Conservation (phyloP, 2,888 invertebrate genomes). For the Eustalomyia histrio region DNA sequence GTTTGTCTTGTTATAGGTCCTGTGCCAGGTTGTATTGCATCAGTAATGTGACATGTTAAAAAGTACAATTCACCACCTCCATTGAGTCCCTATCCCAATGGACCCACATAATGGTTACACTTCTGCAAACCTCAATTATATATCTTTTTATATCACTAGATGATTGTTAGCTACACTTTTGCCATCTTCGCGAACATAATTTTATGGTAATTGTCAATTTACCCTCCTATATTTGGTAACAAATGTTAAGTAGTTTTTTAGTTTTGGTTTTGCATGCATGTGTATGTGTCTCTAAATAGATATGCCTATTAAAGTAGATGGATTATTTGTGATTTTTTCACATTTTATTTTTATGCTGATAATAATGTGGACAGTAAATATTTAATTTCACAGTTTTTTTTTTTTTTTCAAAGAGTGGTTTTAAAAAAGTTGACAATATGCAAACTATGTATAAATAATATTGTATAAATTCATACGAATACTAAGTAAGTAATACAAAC, state of each 20-base stretch:
- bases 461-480: background rate
- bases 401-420: slow-evolving; percentile 24
- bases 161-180: no score
- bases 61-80: no score
- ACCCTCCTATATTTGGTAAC: background rate
- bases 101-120: no score
- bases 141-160: no score
- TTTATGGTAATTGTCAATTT: background rate
- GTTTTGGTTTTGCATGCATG: background rate
- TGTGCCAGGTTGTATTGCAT: no score
- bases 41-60: no score
- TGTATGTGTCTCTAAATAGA: background rate
- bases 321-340: slow-evolving; percentile 3
- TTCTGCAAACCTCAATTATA: no score
- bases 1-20: no score
- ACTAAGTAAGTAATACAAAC: background rate
- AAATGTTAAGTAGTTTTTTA: background rate
- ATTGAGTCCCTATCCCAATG: no score
- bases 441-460: background rate
- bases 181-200: no score
- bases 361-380: slow-evolving; percentile 38
- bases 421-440: slow-evolving; percentile 11
- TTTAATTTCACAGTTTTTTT: slow-evolving; percentile 38
- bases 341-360: background rate
- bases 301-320: slow-evolving; percentile 6